Evolutionary conservation across 1,140 invertebrate genomes (phyloP).

Genomic region (Drosophila prosaltans): DNA sequence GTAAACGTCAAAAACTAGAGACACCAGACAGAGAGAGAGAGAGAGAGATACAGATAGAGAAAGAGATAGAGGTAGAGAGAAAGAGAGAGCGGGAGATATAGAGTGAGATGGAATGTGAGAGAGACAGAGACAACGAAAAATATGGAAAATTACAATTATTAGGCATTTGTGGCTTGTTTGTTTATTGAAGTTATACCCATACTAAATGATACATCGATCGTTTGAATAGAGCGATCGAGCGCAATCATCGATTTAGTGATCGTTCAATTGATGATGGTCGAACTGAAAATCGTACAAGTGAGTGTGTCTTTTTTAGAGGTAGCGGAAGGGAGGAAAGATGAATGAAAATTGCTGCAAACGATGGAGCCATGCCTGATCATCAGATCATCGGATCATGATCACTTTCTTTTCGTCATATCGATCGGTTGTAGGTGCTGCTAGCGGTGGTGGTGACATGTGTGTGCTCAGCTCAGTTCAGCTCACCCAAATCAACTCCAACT

Average conservation of each 20-base stretch:
- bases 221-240: constrained; percentile 73
- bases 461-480: background rate
- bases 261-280: constrained; percentile 65
- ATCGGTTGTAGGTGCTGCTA: background rate
- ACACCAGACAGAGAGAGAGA: constrained; percentile 6
- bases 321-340: constrained; percentile 43
- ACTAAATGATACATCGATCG: constrained; percentile 75
- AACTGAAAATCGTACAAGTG: constrained; percentile 54
- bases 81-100: background rate
- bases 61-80: background rate
- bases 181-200: constrained; percentile 74
- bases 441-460: constrained; percentile 66
- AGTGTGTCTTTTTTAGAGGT: constrained; percentile 31
- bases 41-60: background rate
- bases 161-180: constrained; percentile 79
- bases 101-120: background rate
- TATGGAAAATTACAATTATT: constrained; percentile 81
- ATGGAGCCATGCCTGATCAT: constrained; percentile 36
- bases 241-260: constrained; percentile 35
- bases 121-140: constrained; percentile 43
- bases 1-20: constrained; percentile 46
- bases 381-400: constrained; percentile 58
- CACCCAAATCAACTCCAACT: constrained; percentile 20
- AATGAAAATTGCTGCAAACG: constrained; percentile 73
- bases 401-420: constrained; percentile 58